A percentile compares a stretch with the other conserved stretches of the same genome.
Evolutionary conservation across 2,888 invertebrate species (phyloP).

Genomic region (Auanema freiburgensis): DNA sequence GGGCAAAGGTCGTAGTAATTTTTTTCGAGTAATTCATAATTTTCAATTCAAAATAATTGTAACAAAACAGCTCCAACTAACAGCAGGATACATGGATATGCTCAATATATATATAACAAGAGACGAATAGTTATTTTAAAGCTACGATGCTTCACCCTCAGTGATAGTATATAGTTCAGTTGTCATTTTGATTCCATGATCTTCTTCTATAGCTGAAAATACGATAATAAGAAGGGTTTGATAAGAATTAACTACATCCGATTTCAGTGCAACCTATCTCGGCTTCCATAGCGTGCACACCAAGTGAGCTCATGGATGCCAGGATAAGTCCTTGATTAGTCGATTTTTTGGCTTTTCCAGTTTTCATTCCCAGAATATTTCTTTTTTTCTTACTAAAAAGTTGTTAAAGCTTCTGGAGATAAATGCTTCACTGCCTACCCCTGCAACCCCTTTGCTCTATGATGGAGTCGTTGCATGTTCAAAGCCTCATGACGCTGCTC

Average conservation of each 20-base stretch:
- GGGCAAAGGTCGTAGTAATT: no score
- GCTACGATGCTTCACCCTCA: not conserved
- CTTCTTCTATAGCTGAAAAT: not conserved
- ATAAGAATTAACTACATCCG: not conserved
- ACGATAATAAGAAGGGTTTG: no score
- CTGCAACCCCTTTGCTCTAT: slow-evolving; percentile 22
- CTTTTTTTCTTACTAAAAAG: slow-evolving; percentile 27
- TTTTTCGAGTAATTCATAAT: no score
- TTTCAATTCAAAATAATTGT: no score
- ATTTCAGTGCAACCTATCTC: slow-evolving; percentile 26
- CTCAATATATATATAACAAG: no score
- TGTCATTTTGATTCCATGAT: not conserved
- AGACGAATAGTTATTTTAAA: no score
- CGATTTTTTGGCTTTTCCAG: slow-evolving; percentile 25
- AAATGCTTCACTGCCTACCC: not conserved
- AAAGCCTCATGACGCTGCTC: slow-evolving; percentile 29
- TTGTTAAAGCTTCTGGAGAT: not conserved
- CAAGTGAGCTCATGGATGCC: slow-evolving; percentile 40
- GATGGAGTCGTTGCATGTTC: slow-evolving; percentile 31
- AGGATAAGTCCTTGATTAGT: slow-evolving; percentile 41
- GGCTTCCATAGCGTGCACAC: slow-evolving; percentile 31
- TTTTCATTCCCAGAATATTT: slow-evolving; percentile 28
- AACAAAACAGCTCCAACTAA: no score
- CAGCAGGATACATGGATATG: no score
- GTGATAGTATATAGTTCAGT: slow-evolving; percentile 1